These are phyloP conservation scores for Podarcis raffonei DNA, from an alignment of 2,113 vertebrate species.

Conservation along the genomic window DNA sequence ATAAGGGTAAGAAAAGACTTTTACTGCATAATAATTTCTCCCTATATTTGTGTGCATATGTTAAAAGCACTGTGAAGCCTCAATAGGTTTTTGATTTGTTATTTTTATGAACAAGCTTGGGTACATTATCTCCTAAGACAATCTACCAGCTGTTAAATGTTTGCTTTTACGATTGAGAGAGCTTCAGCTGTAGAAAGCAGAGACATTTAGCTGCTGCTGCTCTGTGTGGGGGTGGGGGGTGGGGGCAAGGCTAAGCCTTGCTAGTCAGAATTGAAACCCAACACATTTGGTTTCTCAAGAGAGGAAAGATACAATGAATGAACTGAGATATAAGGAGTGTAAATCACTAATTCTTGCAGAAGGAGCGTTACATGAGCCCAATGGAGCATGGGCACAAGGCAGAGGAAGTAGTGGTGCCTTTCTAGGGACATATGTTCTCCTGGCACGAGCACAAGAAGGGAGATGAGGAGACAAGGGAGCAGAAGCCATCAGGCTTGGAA, in stretches of 20 bases:
- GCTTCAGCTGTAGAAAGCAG: background rate
- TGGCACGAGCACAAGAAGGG: background rate
- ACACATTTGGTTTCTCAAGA: slow-evolving; percentile 11
- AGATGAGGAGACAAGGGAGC: background rate
- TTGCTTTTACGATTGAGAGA: background rate
- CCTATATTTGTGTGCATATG: slow-evolving; percentile 4
- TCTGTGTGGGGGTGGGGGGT: background rate
- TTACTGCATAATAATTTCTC: slow-evolving; percentile 24
- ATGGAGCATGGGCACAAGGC: background rate
- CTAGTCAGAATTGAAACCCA: background rate
- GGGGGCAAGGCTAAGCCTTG: background rate
- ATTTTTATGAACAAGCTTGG: slow-evolving; percentile 27
- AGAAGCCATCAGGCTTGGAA: background rate
- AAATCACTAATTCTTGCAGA: background rate
- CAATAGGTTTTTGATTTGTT: slow-evolving; percentile 18
- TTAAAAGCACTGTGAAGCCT: slow-evolving; percentile 1
- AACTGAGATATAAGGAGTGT: background rate
- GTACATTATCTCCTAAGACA: background rate
- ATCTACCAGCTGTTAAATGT: slow-evolving; percentile 28
- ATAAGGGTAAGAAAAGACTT: slow-evolving; percentile 5
- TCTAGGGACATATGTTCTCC: background rate
- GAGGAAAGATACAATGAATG: background rate
- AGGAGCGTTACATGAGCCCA: background rate
- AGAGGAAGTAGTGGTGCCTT: background rate
- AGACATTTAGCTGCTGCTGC: background rate